Percentiles rank a stretch among this genome's conserved stretches.
phyloP scores from a whole-genome alignment of 1,140 invertebrate species.

The Carcinoscorpius rotundicauda region DNA sequence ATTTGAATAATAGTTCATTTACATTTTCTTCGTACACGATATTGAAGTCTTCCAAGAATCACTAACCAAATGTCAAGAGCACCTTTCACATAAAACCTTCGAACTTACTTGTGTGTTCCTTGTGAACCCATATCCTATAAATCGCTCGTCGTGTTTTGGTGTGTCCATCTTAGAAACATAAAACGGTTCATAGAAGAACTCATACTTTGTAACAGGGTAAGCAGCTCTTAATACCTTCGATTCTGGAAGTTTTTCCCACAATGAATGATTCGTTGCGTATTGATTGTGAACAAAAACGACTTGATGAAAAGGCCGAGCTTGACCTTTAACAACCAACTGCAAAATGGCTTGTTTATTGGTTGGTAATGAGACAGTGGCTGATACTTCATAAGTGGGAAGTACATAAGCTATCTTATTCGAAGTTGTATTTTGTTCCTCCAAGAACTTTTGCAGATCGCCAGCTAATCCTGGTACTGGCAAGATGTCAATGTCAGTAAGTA shows the following conservation, averaged over 20 bases:
- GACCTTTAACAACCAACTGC: conserved; percentile 53
- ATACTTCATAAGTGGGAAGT: conserved; percentile 81
- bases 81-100: neutral
- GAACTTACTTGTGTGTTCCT: conserved; percentile 73
- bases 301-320: conserved; percentile 79
- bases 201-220: conserved; percentile 73
- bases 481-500: conserved; percentile 36
- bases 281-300: conserved; percentile 88
- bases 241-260: conserved; percentile 33
- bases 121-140: conserved; percentile 88
- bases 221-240: conserved; percentile 46
- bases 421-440: conserved; percentile 45
- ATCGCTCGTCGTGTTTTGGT: conserved; percentile 78
- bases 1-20: neutral
- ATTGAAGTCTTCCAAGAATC: conserved; percentile 4
- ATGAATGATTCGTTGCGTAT: conserved; percentile 76
- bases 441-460: conserved; percentile 44
- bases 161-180: conserved; percentile 70
- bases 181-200: conserved; percentile 86
- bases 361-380: conserved; percentile 59
- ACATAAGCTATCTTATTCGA: conserved; percentile 64
- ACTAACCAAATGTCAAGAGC: neutral
- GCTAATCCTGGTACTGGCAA: conserved; percentile 29
- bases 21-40: neutral
- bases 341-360: conserved; percentile 61